phyloP scores from a whole-genome alignment of 2,888 invertebrate species.

The Xiphydria camelus region DNA sequence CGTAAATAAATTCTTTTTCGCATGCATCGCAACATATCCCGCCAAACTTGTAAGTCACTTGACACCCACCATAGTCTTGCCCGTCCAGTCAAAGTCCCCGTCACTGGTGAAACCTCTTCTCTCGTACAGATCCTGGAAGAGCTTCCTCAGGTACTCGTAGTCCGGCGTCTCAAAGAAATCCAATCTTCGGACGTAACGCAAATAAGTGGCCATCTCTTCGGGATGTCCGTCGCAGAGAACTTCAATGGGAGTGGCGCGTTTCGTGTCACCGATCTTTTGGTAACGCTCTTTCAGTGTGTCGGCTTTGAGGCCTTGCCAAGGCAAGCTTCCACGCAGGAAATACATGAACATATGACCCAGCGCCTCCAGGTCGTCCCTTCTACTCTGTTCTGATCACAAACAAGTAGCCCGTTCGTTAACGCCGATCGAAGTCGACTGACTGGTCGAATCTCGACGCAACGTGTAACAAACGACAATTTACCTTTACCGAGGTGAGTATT shows the following conservation, averaged over 20 bases:
- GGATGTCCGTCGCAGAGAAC: conserved; percentile 83
- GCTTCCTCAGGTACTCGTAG: conserved; percentile 96
- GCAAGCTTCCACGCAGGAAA: conserved; percentile 98
- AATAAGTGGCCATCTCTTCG: conserved; percentile 97
- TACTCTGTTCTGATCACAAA: conserved; percentile 85
- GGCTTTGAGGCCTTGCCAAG: conserved; percentile 99
- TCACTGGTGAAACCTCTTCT: conserved; percentile 86
- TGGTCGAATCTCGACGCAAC: too few species aligned
- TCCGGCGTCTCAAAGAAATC: conserved; percentile 99
- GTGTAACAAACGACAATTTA: conserved; percentile 46
- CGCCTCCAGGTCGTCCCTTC: conserved; percentile 98
- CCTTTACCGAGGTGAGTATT: conserved; percentile 99
- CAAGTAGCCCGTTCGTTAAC: too few species aligned
- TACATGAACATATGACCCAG: conserved; percentile 99
- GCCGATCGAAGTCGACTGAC: too few species aligned
- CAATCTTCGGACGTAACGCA: conserved; percentile 94
- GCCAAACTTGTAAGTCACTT: conserved; percentile 26
- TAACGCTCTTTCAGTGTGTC: conserved; percentile 99
- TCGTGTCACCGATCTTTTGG: conserved; percentile 99
- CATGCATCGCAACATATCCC: too few species aligned
- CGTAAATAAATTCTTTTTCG: not conserved
- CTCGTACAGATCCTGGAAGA: conserved; percentile 91
- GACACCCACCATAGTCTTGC: conserved; percentile 69
- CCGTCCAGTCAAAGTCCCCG: conserved; percentile 95
- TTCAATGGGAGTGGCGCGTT: conserved; percentile 98